Base-by-base conservation (phyloP, 2,888 invertebrate species). In the Endotricha flammealis region DNA sequence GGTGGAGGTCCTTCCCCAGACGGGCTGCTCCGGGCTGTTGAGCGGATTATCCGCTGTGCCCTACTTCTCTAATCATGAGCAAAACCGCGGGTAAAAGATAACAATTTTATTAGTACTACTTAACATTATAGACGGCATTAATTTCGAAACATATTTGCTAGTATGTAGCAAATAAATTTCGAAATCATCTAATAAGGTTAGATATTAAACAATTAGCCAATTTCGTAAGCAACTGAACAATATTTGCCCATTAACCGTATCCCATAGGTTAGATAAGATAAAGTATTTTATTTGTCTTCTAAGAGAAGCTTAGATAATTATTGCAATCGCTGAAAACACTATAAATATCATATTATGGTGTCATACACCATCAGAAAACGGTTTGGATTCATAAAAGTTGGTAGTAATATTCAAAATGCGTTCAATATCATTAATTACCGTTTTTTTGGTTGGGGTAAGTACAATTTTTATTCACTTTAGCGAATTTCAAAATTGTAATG, bases 301-400 rank as follows among this genome's bases (percentile, higher is more conserved):
- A 44, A 34, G 42, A 39, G n/a, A 46, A 39, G 49, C 44, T 6
- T 33, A 41, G 40, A 60, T 56, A 65, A 53, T 59, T 44, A 47
- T 50, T 52, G 46, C 48, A 49, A 59, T 61, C 51, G 41, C 50
- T 48, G 45, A 57, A 44, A 49, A 43, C 48, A 37, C 53, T 77
- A 79, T 79, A 80, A 71, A 77, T 70, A 64, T 65, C 61, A 60
- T 59, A 42, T 39, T 29, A 40, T 47, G 41, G 38, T 38, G 14
- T 17, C 27, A 33, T 22, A 36, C 5, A 46, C 32, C 36, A 45
- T 44, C 48, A 53, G 33, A 51, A 36, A 33, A 30, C 23, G 9
- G 14, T 32, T 46, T 20, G 14, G 9, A 28, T 40, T 44, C 12
- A 25, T 13, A 36, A 12, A 38, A 38, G 31, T 32, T 13, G 12